Conservation (phyloP, 2,797 vertebrate species). For the Coreius guichenoti region DNA sequence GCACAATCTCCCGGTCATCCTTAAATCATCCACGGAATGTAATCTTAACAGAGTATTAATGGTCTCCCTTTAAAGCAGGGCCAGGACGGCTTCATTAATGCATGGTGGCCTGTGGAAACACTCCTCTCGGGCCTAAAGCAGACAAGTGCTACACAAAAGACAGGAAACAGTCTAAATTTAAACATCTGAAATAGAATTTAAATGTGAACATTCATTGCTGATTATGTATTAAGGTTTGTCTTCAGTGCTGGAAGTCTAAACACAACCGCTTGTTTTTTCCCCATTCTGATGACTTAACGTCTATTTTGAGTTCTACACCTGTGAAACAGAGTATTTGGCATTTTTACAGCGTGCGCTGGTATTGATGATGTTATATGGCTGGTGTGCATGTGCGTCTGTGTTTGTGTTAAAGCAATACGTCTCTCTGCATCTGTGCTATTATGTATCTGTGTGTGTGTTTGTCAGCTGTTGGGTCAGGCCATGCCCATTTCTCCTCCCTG, state of each 20-base stretch:
- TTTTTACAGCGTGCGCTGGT: not conserved
- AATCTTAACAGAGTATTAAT: conserved; percentile 52
- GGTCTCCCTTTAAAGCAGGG: conserved; percentile 33
- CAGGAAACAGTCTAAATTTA: conserved; percentile 16
- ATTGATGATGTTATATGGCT: not conserved
- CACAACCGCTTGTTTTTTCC: not conserved
- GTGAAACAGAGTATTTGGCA: conserved; percentile 11
- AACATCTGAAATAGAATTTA: not conserved
- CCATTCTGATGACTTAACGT: not conserved
- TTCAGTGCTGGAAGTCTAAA: not conserved
- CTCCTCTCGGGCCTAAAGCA: not conserved
- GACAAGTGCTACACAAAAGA: not conserved
- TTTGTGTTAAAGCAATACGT: conserved; percentile 26
- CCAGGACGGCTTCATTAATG: conserved; percentile 31
- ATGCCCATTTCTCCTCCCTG: not conserved
- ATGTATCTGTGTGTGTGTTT: conserved; percentile 21
- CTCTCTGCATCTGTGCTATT: conserved; percentile 11
- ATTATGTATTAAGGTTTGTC: not conserved
- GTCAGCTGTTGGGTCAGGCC: conserved; percentile 24
- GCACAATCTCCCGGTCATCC: conserved; percentile 6
- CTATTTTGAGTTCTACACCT: conserved; percentile 2
- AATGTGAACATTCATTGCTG: not conserved
- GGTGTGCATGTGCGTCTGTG: conserved; percentile 20
- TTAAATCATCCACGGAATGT: conserved; percentile 53
- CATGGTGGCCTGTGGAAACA: conserved; percentile 29